phyloP scores from a whole-genome alignment of 2,113 vertebrate species.

The Dasyprocta punctata region DNA sequence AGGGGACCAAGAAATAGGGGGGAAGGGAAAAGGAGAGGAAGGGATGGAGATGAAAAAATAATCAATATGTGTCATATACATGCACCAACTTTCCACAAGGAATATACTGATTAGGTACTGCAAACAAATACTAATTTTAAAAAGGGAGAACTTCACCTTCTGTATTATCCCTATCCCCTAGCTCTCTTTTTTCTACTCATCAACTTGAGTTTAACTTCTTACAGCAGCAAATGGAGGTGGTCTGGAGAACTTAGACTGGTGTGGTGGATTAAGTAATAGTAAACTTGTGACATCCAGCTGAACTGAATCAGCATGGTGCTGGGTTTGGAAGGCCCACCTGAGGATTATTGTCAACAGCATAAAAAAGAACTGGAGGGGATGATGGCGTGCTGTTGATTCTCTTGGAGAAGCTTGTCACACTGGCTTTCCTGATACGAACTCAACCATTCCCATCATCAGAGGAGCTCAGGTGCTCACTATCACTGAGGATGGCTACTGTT shows the following conservation, averaged over 20 bases:
- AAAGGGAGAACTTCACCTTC: not conserved
- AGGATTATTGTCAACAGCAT: not conserved
- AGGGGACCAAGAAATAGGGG: not conserved
- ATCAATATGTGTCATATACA: not conserved
- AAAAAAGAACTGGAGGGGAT: not conserved
- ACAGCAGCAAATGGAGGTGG: not conserved
- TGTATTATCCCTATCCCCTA: not conserved
- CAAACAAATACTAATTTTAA: not conserved
- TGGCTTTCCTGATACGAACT: not conserved
- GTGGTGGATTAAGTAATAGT: not conserved
- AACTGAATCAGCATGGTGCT: not conserved
- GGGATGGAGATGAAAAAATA: not conserved
- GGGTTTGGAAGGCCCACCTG: not conserved
- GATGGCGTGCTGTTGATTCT: not conserved
- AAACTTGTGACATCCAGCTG: not conserved
- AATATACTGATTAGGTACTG: not conserved
- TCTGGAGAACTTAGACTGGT: not conserved
- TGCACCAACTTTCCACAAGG: not conserved
- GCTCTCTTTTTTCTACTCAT: not conserved
- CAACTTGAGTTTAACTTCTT: not conserved
- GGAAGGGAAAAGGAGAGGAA: not conserved
- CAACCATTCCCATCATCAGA: not conserved
- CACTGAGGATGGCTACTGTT: not conserved
- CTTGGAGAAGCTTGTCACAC: not conserved
- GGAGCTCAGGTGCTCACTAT: not conserved